Percentiles rank a stretch among this genome's conserved stretches.
phyloP scores from a whole-genome alignment of 2,113 vertebrate species.

The Numenius arquata region DNA sequence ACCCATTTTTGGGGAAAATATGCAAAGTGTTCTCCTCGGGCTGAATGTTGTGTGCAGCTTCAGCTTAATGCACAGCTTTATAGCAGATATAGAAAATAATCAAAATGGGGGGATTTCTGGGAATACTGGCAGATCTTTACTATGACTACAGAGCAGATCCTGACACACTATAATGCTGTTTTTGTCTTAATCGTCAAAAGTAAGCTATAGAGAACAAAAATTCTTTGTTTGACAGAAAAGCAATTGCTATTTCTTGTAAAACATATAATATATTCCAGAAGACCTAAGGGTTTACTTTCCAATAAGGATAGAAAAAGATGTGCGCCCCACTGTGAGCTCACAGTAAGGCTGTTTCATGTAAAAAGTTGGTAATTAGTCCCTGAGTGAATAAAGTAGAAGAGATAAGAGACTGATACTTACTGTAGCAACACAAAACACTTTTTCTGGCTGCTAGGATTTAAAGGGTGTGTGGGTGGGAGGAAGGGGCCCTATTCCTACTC shows the following conservation, averaged over 20 bases:
- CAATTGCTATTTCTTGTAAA: conserved; percentile 75
- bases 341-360: conserved; percentile 85
- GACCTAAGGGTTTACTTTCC: conserved; percentile 93
- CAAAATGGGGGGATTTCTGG: background rate
- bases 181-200: conserved; percentile 62
- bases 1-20: conserved; percentile 51
- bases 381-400: conserved; percentile 90
- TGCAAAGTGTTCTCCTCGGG: conserved; percentile 43
- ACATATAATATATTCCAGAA: conserved; percentile 88
- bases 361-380: conserved; percentile 99
- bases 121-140: background rate
- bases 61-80: conserved; percentile 17
- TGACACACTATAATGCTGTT: conserved; percentile 1
- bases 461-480: conserved; percentile 39
- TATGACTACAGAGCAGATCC: conserved; percentile 3
- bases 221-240: conserved; percentile 50
- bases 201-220: conserved; percentile 52
- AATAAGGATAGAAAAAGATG: conserved; percentile 77
- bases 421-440: conserved; percentile 55
- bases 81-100: conserved; percentile 5
- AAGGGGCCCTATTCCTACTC: conserved; percentile 3
- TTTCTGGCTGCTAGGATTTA: conserved; percentile 64
- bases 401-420: conserved; percentile 77
- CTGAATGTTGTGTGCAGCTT: conserved; percentile 37
- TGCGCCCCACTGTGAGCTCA: conserved; percentile 74